Percentiles rank a stretch among this genome's conserved stretches.
These are phyloP conservation scores for Peromyscus melanophrys DNA, from an alignment of 2,797 vertebrate genomes.

Conservation along the genomic window DNA sequence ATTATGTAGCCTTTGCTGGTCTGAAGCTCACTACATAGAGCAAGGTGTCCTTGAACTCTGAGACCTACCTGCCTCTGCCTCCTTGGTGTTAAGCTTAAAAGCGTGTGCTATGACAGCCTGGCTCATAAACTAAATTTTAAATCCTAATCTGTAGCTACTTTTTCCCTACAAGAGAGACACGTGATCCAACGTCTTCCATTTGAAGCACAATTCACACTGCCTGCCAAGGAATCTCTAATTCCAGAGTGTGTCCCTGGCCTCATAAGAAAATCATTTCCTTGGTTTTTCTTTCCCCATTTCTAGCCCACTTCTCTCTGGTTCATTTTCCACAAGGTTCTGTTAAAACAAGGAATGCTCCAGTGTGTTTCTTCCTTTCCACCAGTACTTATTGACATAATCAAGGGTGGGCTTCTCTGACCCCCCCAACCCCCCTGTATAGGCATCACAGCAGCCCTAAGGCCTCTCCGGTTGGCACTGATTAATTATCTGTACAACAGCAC, in stretches of 20 bases:
- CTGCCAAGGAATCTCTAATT: slow-evolving; percentile 54
- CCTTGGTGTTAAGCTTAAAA: background rate
- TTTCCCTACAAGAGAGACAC: background rate
- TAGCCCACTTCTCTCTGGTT: slow-evolving; percentile 50
- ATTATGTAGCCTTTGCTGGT: background rate
- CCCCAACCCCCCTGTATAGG: slow-evolving; percentile 56
- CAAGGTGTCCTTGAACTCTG: background rate
- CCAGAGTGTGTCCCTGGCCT: slow-evolving; percentile 28
- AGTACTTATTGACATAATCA: slow-evolving; percentile 69
- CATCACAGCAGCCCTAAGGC: slow-evolving; percentile 63
- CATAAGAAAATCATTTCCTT: slow-evolving; percentile 60
- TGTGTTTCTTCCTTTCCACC: slow-evolving; percentile 66
- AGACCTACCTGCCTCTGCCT: background rate
- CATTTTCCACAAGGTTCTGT: slow-evolving; percentile 66
- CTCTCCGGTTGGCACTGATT: slow-evolving; percentile 58
- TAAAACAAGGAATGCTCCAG: slow-evolving; percentile 51
- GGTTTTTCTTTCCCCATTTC: slow-evolving; percentile 53
- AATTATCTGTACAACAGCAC: slow-evolving; percentile 70
- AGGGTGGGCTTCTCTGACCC: slow-evolving; percentile 50
- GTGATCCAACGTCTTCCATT: background rate
- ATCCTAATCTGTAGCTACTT: background rate
- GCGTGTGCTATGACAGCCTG: background rate
- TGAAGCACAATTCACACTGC: slow-evolving; percentile 36
- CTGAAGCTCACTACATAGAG: background rate
- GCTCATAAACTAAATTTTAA: slow-evolving; percentile 27